Evolutionary conservation across 2,888 invertebrate species (phyloP).

Genomic region (Xanthia togata): DNA sequence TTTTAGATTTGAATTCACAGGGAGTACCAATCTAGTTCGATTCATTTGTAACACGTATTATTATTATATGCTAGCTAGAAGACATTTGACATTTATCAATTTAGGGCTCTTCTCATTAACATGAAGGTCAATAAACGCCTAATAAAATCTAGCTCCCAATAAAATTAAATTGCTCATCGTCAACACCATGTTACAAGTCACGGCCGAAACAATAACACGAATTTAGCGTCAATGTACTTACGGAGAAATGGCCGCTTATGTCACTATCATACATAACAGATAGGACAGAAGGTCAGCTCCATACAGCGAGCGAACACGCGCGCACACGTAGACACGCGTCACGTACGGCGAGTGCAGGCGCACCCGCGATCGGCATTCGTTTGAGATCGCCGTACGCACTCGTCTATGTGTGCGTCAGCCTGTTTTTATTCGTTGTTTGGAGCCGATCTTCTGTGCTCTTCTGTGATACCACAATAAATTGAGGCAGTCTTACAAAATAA

Average conservation of each 20-base stretch:
- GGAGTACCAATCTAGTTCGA: not conserved
- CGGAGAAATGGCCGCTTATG: slow-evolving; percentile 52
- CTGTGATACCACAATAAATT: slow-evolving; percentile 10
- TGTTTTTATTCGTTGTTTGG: too few relatives aligned
- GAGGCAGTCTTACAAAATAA: slow-evolving; percentile 29
- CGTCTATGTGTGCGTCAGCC: too few relatives aligned
- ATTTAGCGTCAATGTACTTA: slow-evolving; percentile 42
- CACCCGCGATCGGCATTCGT: not conserved
- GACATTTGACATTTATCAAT: too few relatives aligned
- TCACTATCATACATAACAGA: not conserved
- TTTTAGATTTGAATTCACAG: too few relatives aligned
- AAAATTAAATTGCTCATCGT: slow-evolving; percentile 5
- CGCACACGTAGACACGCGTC: too few relatives aligned
- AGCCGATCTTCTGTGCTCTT: not conserved
- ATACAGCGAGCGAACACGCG: not conserved
- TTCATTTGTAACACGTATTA: not conserved
- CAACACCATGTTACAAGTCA: slow-evolving; percentile 40
- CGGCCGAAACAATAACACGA: slow-evolving; percentile 49
- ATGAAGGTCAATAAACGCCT: slow-evolving; percentile 6
- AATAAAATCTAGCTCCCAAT: slow-evolving; percentile 22
- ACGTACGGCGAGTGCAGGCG: not conserved
- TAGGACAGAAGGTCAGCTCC: not conserved
- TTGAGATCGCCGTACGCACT: not conserved
- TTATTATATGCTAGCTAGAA: not conserved
- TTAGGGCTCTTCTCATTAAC: not conserved